phyloP scores from a whole-genome alignment of 1,140 invertebrate species.

The Propsilocerus akamusi region DNA sequence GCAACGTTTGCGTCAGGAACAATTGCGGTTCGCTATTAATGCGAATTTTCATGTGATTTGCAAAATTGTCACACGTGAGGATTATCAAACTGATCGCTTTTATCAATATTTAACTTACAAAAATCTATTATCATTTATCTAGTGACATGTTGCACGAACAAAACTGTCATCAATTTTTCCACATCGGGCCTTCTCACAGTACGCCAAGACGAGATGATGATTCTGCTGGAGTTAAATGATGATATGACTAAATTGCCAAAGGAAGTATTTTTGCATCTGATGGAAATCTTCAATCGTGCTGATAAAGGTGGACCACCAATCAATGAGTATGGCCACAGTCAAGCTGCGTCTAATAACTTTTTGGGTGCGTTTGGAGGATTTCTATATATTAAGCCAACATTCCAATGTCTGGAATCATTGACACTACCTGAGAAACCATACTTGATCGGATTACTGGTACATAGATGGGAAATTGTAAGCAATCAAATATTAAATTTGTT shows the following conservation, averaged over 20 bases:
- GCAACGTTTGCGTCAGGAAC: conserved; percentile 33
- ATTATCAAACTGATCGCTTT: background rate
- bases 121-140: conserved; percentile 14
- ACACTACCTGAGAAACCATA: conserved; percentile 56
- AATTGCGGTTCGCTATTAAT: conserved; percentile 60
- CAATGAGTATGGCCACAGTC: conserved; percentile 5
- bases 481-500: no score
- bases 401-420: conserved; percentile 67
- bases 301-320: conserved; percentile 34
- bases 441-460: conserved; percentile 62
- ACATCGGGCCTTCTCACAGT: conserved; percentile 62
- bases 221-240: conserved; percentile 54
- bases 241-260: conserved; percentile 48
- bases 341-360: background rate
- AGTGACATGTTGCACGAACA: conserved; percentile 73
- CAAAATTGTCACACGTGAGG: conserved; percentile 60
- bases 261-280: conserved; percentile 61
- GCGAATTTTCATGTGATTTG: conserved; percentile 59
- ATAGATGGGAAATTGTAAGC: conserved; percentile 76
- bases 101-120: conserved; percentile 2
- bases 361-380: conserved; percentile 29
- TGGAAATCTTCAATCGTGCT: conserved; percentile 58
- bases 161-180: conserved; percentile 61
- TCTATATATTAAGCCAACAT: conserved; percentile 61
- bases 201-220: conserved; percentile 71